Evolutionary conservation across 2,113 vertebrate genomes (phyloP), one percentile per base, ranked within the genome.

Genomic region (Lethenteron camtschaticum): DNA sequence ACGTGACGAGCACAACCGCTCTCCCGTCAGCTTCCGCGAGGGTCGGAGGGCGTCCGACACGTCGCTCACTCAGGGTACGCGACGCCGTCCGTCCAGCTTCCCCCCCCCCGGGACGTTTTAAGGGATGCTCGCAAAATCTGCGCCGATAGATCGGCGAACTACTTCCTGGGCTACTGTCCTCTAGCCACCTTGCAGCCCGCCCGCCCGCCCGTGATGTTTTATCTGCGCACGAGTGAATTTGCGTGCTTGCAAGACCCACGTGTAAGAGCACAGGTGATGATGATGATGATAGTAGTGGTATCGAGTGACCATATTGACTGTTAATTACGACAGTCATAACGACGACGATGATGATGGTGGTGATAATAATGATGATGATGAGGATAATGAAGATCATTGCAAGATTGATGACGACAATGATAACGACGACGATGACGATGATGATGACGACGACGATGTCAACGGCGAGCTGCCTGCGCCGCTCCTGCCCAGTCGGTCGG

Each of bases 21-120:
- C 94, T 0, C 92, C 94, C 0, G 87, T 97, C 77, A 96, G 94
- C 77, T 99, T 99, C 82, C 79, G 94, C 57, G 94, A 99, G 76
- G 94, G 94, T 9, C 87, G 92, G 56, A 76, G 94, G 0, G 94
- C 94, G 1, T 99, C 94, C 0, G 94, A 99, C 72, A 99, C 94
- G 3, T 99, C 94, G 59, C 86, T 99, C 56, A 99, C 92, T 0
- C 90, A 99, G 86, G 94, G 94, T 92, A 55, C 4, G 57, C 10
- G 1, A 3, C 20, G 24, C 18, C n/a, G 10, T 8, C 16, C 56
- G 11, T 12, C 16, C 56, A n/a, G 57, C 11, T 58, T 57, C 0
- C 0, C 13, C n/a, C 2, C 2, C 12, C 0, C 56, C 13, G 57
- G 57, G 16, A n/a, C 16, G 66, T 11, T 59, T 55, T 12, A 2